These are phyloP conservation scores for Xestia c-nigrum DNA, from an alignment of 2,888 invertebrate genomes.

Conservation along the genomic window DNA sequence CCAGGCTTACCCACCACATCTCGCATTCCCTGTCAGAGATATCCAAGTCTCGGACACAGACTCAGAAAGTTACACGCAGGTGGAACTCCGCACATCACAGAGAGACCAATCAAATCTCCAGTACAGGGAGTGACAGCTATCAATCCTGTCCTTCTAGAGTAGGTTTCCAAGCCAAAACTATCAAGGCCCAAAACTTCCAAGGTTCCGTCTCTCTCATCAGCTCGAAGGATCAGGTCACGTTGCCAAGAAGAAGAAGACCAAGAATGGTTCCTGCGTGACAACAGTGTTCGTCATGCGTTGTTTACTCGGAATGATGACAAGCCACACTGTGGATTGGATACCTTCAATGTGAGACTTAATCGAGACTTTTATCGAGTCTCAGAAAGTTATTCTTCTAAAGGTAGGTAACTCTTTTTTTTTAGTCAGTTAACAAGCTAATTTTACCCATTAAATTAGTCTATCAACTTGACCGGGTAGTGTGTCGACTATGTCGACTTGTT, in stretches of 20 bases:
- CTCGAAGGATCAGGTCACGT: conserved; percentile 95
- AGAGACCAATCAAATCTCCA: conserved; percentile 82
- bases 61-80: conserved; percentile 66
- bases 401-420: neutral
- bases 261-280: conserved; percentile 88
- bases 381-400: neutral
- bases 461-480: neutral
- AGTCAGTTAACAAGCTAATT: neutral
- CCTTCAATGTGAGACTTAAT: conserved; percentile 95
- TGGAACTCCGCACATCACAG: conserved; percentile 70
- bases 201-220: conserved; percentile 90
- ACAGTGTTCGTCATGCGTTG: conserved; percentile 75
- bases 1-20: conserved; percentile 93
- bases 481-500: neutral
- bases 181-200: conserved; percentile 90
- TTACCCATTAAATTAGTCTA: neutral
- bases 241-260: conserved; percentile 96
- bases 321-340: too few relatives aligned
- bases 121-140: conserved; percentile 78
- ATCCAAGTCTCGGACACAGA: conserved; percentile 79
- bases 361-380: neutral
- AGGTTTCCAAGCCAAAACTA: conserved; percentile 92
- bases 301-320: too few relatives aligned
- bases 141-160: conserved; percentile 77
- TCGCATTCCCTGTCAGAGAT: conserved; percentile 93